Evolutionary conservation across 2,113 vertebrate species (phyloP).

Genomic region (Megalops atlanticus): DNA sequence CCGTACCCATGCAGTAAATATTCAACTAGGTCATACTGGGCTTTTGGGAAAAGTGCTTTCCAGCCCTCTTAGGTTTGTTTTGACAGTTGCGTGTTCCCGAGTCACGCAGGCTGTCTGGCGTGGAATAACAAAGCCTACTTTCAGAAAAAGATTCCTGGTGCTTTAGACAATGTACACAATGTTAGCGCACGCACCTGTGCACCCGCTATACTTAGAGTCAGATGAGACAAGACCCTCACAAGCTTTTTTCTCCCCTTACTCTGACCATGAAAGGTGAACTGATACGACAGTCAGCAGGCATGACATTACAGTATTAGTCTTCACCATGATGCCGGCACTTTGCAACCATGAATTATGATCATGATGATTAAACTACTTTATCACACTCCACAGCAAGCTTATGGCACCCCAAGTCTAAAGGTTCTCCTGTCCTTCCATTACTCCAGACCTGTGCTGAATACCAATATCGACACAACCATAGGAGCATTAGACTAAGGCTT

Average conservation of each 20-base stretch:
- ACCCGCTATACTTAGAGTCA: background rate
- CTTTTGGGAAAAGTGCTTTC: background rate
- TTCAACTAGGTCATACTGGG: background rate
- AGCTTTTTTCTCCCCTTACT: too few relatives aligned
- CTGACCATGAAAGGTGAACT: background rate
- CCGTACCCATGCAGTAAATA: background rate
- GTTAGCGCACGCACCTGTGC: background rate
- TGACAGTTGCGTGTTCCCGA: background rate
- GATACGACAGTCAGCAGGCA: background rate
- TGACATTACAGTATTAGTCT: background rate
- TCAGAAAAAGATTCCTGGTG: background rate
- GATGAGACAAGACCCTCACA: too few relatives aligned
- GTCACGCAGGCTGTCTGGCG: background rate
- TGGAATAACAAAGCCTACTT: background rate
- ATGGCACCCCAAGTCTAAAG: background rate
- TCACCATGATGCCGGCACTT: background rate
- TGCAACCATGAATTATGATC: too few relatives aligned
- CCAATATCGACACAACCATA: background rate
- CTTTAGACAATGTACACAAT: slow-evolving; percentile 4
- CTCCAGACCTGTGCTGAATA: background rate
- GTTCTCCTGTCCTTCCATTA: background rate
- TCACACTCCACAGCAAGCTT: background rate
- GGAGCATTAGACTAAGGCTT: background rate
- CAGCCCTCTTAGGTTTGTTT: background rate
- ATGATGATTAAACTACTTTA: background rate